phyloP scores from a whole-genome alignment of 2,113 vertebrate species.

The Okapia johnstoni region DNA sequence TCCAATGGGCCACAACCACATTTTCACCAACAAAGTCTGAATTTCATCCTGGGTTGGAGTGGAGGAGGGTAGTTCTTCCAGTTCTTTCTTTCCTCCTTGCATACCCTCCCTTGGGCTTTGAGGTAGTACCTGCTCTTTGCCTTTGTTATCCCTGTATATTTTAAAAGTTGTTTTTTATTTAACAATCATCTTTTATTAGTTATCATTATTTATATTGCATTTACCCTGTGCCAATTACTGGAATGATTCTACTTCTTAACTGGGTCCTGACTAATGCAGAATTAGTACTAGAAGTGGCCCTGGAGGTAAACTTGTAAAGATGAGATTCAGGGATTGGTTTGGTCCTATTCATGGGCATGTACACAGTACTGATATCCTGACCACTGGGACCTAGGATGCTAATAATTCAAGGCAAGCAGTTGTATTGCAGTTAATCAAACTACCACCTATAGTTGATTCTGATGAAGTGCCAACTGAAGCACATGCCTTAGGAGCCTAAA shows the following conservation, averaged over 20 bases:
- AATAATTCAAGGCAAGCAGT: neutral
- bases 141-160: neutral
- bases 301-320: neutral
- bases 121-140: neutral
- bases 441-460: constrained; percentile 12
- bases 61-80: accelerated
- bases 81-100: neutral
- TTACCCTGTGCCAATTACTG: neutral
- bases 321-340: neutral
- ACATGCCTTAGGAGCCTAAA: neutral
- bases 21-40: neutral
- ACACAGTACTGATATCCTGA: neutral
- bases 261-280: neutral
- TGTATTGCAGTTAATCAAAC: neutral
- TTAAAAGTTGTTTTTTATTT: neutral
- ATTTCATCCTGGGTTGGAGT: neutral
- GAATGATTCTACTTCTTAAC: neutral
- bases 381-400: neutral
- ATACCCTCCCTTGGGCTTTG: neutral
- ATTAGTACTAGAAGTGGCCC: neutral
- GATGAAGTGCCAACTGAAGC: neutral
- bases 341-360: neutral
- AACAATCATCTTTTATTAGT: neutral
- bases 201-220: neutral
- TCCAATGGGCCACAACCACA: neutral